A percentile compares a stretch with the other conserved stretches of the same genome.
phyloP scores from a whole-genome alignment of 2,113 vertebrate genomes.

The Pungitius pungitius region DNA sequence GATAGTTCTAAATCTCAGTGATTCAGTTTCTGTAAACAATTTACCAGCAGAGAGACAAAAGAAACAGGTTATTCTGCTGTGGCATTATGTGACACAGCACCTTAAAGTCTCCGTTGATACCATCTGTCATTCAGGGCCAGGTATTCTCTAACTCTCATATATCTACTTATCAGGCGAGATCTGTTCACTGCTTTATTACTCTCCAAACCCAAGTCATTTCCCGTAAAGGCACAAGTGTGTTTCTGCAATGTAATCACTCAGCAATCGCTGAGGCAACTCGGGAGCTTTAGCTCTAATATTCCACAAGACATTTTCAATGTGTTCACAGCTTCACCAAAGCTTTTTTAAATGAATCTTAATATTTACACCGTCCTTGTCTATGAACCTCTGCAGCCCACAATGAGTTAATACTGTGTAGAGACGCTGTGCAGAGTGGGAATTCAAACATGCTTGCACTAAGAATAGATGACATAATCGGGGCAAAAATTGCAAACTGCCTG shows the following conservation, averaged over 20 bases:
- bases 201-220: slow-evolving; percentile 21
- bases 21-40: slow-evolving; percentile 37
- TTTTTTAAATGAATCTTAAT: slow-evolving; percentile 21
- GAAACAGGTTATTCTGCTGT: slow-evolving; percentile 4
- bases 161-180: background rate
- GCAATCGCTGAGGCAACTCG: slow-evolving; percentile 9
- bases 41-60: slow-evolving; percentile 5
- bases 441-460: too few species aligned
- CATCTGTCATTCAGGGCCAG: slow-evolving; percentile 2
- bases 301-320: background rate
- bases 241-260: slow-evolving; percentile 35
- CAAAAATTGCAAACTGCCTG: background rate
- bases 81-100: slow-evolving; percentile 3
- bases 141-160: background rate
- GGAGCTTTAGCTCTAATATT: slow-evolving; percentile 34
- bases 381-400: background rate
- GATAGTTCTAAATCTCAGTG: slow-evolving; percentile 27
- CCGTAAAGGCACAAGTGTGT: slow-evolving; percentile 19
- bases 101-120: slow-evolving; percentile 8
- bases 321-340: slow-evolving; percentile 13
- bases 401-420: background rate
- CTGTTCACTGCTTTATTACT: slow-evolving; percentile 1
- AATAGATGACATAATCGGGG: slow-evolving; percentile 7
- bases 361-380: slow-evolving; percentile 1
- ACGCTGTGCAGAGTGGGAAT: slow-evolving; percentile 1